Evolutionary conservation across 2,888 invertebrate genomes (phyloP), one percentile per base, ranked within the genome.

Genomic region (Tortrix viridana): DNA sequence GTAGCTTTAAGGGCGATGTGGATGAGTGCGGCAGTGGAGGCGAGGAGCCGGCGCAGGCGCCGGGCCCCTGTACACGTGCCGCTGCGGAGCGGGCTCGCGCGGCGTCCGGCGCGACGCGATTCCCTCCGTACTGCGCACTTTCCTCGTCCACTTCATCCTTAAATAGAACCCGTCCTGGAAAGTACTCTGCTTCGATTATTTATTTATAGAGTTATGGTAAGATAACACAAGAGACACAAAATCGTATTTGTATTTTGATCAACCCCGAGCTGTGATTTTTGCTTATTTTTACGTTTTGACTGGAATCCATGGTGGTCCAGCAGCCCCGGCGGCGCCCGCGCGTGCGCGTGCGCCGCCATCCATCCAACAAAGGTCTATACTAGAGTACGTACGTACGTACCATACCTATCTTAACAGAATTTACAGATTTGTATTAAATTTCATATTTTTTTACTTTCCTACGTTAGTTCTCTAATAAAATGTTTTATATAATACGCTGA

Each of bases 391-490:
- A 84, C 79, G 74, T 85, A 88, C 84, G 82, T 86, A 88, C 86
- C 86, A 86, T 86, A 85, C n/a, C n/a, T 82, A 56, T 87, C 82
- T 84, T 83, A 87, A 88, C 84, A 85, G 82, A 76, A 81, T 86
- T 88, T 88, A 86, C 90, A 89, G 80, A 90, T 89, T 89, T 89
- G 79, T 90, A 89, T 85, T 84, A 81, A 86, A 79, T 86, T 89
- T 90, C 88, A 86, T 91, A 90, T 88, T 91, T 92, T 91, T 82
- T 86, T 90, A 91, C 89, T 91, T 91, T 91, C 91, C 89, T 90
- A 91, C 88, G 86, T 88, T 89, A 91, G 88, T 89, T 90, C 89
- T 88, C 89, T 91, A 92, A 91, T 92, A 90, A 92, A 92, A 90
- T 88, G 89, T 90, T 92, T 90, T 84, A 84, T 84, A 85, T 88